Evolutionary conservation across 2,797 vertebrate genomes (phyloP), one percentile per base, ranked within the genome.

Genomic region (Leptatherina wallacei): DNA sequence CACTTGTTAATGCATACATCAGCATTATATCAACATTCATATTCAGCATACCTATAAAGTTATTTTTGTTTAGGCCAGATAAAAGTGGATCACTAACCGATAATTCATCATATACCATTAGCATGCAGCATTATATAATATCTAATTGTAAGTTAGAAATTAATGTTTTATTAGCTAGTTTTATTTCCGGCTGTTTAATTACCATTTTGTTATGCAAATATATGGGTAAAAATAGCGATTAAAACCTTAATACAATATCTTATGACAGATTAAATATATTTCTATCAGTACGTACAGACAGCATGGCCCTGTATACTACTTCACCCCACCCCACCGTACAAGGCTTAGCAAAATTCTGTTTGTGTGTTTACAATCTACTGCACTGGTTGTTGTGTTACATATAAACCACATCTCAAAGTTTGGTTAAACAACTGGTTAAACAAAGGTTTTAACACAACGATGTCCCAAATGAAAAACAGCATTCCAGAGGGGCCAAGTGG

Each of bases 401-500:
- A 12, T 51, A 24, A 51, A 51, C n/a, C 49, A 22, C 20, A 10
- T 3, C 3, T 22, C 20, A 49, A 49, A 51, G 49, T 18, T 20
- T n/a, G 42, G 18, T 47, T 20, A 2, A 47, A 47, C 6, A 81
- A 69, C 73, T 74, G 77, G 77, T 88, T 84, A 87, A 89, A 86
- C 81, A 81, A 83, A 88, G 87, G 81, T 88, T 78, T 85, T 69
- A 81, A 86, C 83, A 84, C 71, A 77, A 87, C 76, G 27, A 69
- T 59, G 69, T 91, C 84, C 83, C 83, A 77, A 84, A 90, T 88
- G 85, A 88, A 89, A 47, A 87, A 86, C 85, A 85, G 81, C 86
- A 93, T 93, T 92, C 91, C 92, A 76, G 73, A 85, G 87, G 83
- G 84, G 83, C 84, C 85, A 65, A 87, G 85, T 68, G 75, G 65